Evolutionary conservation across 1,140 invertebrate species (phyloP), one percentile per base, ranked within the genome.

Genomic region (Aphelinus certus): DNA sequence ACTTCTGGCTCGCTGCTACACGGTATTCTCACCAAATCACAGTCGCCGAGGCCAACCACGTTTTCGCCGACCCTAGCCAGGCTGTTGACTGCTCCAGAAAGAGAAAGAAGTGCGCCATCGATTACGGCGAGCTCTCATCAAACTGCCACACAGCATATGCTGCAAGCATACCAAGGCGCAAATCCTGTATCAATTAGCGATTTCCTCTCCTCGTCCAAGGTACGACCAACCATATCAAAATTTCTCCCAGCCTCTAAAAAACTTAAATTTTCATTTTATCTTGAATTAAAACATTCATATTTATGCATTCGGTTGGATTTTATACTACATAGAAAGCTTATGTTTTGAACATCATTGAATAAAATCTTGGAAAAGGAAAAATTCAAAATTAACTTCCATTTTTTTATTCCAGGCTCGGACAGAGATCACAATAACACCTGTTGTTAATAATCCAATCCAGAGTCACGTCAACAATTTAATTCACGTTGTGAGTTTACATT

Each of bases 31-130:
- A 94, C 93, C 1, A 94, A 83, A 84, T 88, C 84, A 49, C 87
- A 85, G 82, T 88, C 82, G n/a, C 84, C 83, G 70, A 83, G 83
- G 82, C 89, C 85, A 42, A 89, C 90, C 2, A 90, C 90, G 6
- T 94, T 93, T 86, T 94, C 93, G 77, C 93, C 93, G 65, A 95
- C 94, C 67, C 89, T 95, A 83, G 93, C 93, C 62, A 90, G 93
- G 85, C 89, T 95, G 76, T 88, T 95, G 75, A 95, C 93, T 48
- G 92, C 93, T 64, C 91, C 91, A 7, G 91, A 92, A 80, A 86
- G 89, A 78, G 84, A 88, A 43, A 81, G 87, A 76, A 83, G 73
- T 71, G 79, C 78, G 45, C 79, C 84, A 2, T 77, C 79, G 5
- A 76, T 80, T 1, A 79, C 78, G 47, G 75, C 81, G 48, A 78